Percentiles rank a stretch among this genome's conserved stretches.
Conservation (phyloP, 2,888 invertebrate genomes). For the Carpatolechia fugitivella region DNA sequence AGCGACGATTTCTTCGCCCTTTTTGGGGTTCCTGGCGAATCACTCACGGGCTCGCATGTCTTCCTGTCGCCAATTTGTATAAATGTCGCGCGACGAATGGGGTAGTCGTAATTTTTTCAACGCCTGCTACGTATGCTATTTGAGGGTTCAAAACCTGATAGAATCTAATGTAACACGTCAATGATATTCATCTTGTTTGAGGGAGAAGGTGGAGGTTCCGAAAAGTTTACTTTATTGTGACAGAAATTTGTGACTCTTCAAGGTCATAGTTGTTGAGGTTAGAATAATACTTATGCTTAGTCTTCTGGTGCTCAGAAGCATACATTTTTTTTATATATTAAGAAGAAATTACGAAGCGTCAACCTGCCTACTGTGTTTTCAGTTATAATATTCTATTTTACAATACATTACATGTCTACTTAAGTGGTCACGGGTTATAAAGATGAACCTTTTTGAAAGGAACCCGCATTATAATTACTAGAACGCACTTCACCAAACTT, state of each 20-base stretch:
- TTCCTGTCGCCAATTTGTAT: slow-evolving; percentile 12
- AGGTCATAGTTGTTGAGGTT: too few species aligned
- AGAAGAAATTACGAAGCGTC: too few species aligned
- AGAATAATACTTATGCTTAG: too few species aligned
- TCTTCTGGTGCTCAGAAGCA: too few species aligned
- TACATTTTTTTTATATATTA: too few species aligned
- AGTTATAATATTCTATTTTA: too few species aligned
- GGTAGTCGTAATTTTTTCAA: neutral
- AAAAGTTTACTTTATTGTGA: neutral
- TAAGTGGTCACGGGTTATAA: too few species aligned
- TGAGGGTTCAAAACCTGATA: neutral
- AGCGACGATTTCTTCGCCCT: slow-evolving; percentile 37
- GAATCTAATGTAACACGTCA: neutral
- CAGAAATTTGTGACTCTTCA: too few species aligned
- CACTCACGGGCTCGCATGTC: slow-evolving; percentile 5
- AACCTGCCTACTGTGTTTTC: too few species aligned
- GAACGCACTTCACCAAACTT: slow-evolving; percentile 10
- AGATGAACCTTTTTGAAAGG: too few species aligned
- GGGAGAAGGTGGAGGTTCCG: neutral
- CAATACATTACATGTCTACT: too few species aligned
- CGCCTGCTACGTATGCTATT: neutral
- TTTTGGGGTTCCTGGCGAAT: slow-evolving; percentile 26
- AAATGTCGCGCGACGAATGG: neutral
- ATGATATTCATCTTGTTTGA: neutral
- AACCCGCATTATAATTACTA: too few species aligned